These are phyloP conservation scores for Trogon melanurus DNA, from an alignment of 2,113 vertebrate genomes.

Conservation along the genomic window DNA sequence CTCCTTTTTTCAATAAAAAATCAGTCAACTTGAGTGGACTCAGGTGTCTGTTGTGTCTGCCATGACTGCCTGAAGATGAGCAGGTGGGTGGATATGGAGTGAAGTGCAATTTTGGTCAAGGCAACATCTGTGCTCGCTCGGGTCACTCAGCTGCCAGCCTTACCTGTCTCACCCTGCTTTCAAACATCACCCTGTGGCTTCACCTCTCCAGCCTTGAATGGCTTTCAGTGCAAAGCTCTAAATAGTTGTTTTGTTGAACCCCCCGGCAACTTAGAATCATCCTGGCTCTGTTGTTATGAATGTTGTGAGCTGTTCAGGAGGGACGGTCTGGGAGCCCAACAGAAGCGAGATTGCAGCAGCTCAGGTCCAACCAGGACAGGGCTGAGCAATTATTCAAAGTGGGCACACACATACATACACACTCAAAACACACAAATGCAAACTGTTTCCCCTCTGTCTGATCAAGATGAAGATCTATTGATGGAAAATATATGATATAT, in stretches of 20 bases:
- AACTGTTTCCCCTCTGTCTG: background rate
- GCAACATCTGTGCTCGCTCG: accelerated
- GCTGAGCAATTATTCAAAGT: background rate
- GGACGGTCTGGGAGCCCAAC: background rate
- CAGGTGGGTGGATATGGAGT: accelerated
- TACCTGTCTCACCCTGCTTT: background rate
- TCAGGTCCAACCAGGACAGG: background rate
- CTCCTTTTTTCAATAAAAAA: background rate
- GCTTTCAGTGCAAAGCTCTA: background rate
- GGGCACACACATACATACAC: background rate
- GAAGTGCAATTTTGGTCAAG: background rate
- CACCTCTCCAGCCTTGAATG: background rate
- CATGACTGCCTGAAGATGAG: accelerated
- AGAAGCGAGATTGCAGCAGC: background rate
- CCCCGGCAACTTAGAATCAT: background rate
- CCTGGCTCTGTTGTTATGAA: background rate
- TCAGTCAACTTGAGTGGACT: background rate
- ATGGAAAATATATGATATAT: background rate
- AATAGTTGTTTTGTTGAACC: background rate
- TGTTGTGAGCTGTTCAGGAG: background rate
- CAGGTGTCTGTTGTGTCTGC: background rate
- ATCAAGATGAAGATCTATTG: background rate
- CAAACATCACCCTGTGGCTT: background rate
- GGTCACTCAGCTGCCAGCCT: background rate
- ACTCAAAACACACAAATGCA: background rate